A percentile compares a stretch with the other conserved stretches of the same genome.
Conservation (phyloP, 2,113 vertebrate genomes). For the Anser cygnoides region DNA sequence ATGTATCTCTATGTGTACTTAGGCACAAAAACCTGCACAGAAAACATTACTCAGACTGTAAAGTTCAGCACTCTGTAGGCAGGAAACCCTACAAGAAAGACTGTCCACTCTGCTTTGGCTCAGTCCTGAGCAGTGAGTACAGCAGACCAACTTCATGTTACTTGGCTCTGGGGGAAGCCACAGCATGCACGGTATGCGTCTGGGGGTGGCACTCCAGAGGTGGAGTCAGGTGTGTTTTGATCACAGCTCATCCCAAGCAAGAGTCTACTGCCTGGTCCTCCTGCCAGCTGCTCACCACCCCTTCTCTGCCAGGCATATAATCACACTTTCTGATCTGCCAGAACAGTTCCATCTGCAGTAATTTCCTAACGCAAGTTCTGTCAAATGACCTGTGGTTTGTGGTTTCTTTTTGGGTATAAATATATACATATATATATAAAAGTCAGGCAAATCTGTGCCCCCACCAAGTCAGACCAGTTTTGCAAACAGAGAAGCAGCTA, state of each 20-base stretch:
- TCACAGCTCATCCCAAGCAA: background rate
- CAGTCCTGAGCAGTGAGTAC: background rate
- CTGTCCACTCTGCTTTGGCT: background rate
- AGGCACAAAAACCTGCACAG: background rate
- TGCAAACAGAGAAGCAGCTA: background rate
- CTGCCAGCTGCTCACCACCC: conserved; percentile 1
- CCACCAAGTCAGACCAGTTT: background rate
- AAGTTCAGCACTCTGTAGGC: background rate
- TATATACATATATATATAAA: background rate
- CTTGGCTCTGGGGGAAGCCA: background rate
- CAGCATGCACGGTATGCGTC: fast-evolving
- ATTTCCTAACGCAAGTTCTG: background rate
- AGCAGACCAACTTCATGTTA: fast-evolving
- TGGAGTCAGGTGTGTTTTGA: background rate
- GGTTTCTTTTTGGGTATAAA: background rate
- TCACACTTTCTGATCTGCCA: conserved; percentile 43
- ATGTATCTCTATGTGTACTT: background rate
- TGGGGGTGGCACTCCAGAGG: background rate
- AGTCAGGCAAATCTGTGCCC: background rate
- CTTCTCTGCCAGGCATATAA: background rate
- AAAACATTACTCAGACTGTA: background rate
- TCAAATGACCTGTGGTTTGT: background rate
- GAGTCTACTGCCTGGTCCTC: background rate
- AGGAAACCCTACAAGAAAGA: background rate
- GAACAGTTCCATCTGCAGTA: conserved; percentile 23